A percentile compares a stretch with the other conserved stretches of the same genome.
phyloP scores from a whole-genome alignment of 2,113 vertebrate species.

The Terrapene triunguis region DNA sequence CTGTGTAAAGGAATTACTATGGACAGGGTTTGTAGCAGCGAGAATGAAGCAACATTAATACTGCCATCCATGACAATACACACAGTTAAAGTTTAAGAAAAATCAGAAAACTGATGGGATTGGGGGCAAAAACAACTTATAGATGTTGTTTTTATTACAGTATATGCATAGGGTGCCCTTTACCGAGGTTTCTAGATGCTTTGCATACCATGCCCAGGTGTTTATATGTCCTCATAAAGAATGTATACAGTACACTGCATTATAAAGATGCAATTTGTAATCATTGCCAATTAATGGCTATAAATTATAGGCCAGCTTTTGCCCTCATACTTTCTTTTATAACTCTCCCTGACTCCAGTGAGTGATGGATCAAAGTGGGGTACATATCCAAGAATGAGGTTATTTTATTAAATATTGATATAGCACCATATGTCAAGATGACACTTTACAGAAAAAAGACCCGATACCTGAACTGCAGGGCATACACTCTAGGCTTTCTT shows the following conservation, averaged over 20 bases:
- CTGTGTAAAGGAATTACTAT: neutral
- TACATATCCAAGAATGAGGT: neutral
- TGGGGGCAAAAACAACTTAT: neutral
- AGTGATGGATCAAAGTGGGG: neutral
- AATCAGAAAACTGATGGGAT: neutral
- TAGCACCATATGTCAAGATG: neutral
- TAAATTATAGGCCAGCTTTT: neutral
- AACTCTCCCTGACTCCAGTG: neutral
- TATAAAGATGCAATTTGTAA: neutral
- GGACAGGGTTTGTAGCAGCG: neutral
- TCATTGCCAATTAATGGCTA: neutral
- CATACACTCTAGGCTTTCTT: neutral
- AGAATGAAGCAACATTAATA: neutral
- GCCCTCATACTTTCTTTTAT: neutral
- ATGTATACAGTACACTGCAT: neutral
- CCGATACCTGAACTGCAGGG: neutral
- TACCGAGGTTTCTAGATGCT: neutral
- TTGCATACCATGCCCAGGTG: neutral
- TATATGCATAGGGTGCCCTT: neutral
- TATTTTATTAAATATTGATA: conserved; percentile 5
- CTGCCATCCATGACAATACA: neutral
- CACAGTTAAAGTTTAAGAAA: neutral
- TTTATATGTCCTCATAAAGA: neutral
- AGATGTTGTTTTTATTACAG: neutral
- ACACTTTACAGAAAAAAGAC: neutral